Evolutionary conservation across 2,797 vertebrate genomes (phyloP), one percentile per base, ranked within the genome.

Genomic region (Champsocephalus gunnari): DNA sequence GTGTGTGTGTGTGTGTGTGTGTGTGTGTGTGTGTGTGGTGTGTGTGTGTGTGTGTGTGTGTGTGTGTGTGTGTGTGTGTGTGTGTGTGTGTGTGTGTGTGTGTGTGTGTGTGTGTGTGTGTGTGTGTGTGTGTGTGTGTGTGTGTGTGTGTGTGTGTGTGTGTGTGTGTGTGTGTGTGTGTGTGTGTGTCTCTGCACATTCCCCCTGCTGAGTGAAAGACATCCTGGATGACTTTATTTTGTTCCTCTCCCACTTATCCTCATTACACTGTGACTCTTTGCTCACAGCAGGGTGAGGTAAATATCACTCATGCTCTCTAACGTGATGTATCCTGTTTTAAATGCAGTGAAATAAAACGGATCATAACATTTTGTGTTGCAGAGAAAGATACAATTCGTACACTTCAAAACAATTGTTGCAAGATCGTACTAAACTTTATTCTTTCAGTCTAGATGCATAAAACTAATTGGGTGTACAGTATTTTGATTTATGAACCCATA

Each of bases 151-250:
- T 21, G 21, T 21, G 21, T 21, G 21, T 21, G 21, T 21, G 21
- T 21, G 21, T 21, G 21, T 21, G 21, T 21, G 21, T 21, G 21
- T 21, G 21, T 21, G 21, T 21, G 21, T 21, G 21, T 21, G 21
- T 21, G 21, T 21, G 21, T 21, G 21, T 21, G 21, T 21, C 21
- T 66, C 24, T 9, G 10, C 50, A 43, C 73, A 68, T 83, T 77
- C 59, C 44, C 47, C 48, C 28, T 50, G 64, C 54, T 9, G 58
- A 74, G 51, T 68, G 64, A 43, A 68, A 66, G 55, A 80, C 61
- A 68, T 84, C 84, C 73, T 17, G 66, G 61, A 48, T 66, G 62
- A 68, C 69, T 79, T 75, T 57, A 82, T 81, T 76, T 71, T 56
- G 66, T 79, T 84, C 71, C 13, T 57, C 13, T 19, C 32, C 3